Evolutionary conservation across 2,888 invertebrate species (phyloP), one percentile per base, ranked within the genome.

Genomic region (Aproaerema taeniolella): DNA sequence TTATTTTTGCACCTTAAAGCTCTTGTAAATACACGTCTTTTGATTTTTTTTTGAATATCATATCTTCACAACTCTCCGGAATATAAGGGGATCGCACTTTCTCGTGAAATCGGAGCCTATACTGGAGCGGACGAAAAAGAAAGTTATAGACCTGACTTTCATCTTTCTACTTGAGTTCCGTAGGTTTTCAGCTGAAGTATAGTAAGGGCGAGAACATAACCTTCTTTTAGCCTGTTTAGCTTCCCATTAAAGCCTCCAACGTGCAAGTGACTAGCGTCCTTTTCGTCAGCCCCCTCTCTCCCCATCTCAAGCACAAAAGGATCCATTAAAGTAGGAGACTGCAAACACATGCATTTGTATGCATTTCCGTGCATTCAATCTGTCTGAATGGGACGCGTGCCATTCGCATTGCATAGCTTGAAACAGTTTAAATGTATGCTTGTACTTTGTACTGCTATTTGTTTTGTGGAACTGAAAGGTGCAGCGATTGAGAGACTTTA

Each of bases 311-410:
- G 35, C 29, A 37, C 37, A 36, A 51, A 46, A 41, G 42, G 41
- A 58, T 20, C 20, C 20, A 20, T 20, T 25, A 58, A 55, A 49
- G 44, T 47, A 50, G 20, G 49, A 61, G 67, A 66, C 68, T 57
- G 64, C 61, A 67, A 67, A 26, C 40, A 15, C 40, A 35, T 43
- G 49, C 60, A 59, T 67, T 67, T 67, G 62, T 67, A 64, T 66
- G 14, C 58, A 52, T 63, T 64, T 58, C 55, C 46, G 47, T 56
- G 59, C 65, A 62, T 55, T 56, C 59, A 61, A 53, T 51, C 34
- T 39, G 41, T 37, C 6, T 39, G 42, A 50, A 48, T 45, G 48
- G 46, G 36, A 36, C 41, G 31, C 41, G 38, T 41, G 31, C 41
- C 38, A 41, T 41, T 41, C 38, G 35, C 6, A 50, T 52, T 61